Evolutionary conservation across 2,797 vertebrate species (phyloP).

Genomic region (Rhinophrynus dorsalis): DNA sequence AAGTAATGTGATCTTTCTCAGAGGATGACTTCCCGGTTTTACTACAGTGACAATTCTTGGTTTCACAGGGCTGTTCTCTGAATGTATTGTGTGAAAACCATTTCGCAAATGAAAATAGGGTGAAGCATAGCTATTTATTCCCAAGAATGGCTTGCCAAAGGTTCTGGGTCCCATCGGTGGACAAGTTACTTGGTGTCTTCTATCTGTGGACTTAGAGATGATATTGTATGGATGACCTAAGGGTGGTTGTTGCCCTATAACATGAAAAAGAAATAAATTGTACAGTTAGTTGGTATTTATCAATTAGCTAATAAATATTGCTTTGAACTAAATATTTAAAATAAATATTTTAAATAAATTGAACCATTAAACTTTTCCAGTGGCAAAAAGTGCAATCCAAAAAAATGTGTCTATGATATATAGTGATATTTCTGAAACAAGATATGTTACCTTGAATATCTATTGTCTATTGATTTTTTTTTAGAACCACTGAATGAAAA

Average conservation of each 20-base stretch:
- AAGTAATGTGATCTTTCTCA: conserved; percentile 86
- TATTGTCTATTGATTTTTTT: no score
- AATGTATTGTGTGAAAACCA: conserved; percentile 75
- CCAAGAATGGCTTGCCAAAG: conserved; percentile 60
- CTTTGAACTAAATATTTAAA: no score
- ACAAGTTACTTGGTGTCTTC: conserved; percentile 64
- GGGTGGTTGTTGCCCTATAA: conserved; percentile 65
- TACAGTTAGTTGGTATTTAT: no score
- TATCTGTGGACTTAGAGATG: conserved; percentile 61
- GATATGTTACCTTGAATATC: no score
- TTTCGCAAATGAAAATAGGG: conserved; percentile 55
- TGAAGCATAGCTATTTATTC: conserved; percentile 51
- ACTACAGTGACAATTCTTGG: conserved; percentile 90
- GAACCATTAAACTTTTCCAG: no score
- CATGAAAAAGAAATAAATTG: no score
- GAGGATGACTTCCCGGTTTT: conserved; percentile 70
- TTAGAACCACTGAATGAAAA: no score
- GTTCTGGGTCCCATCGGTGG: conserved; percentile 62
- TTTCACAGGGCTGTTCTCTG: conserved; percentile 82
- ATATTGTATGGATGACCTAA: conserved; percentile 62
- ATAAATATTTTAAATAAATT: no score
- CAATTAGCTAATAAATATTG: no score
- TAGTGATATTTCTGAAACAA: no score
- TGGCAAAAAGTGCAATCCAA: no score
- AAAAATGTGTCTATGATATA: no score